Evolutionary conservation across 2,113 vertebrate genomes (phyloP).

Genomic region (Myotis yumanensis): DNA sequence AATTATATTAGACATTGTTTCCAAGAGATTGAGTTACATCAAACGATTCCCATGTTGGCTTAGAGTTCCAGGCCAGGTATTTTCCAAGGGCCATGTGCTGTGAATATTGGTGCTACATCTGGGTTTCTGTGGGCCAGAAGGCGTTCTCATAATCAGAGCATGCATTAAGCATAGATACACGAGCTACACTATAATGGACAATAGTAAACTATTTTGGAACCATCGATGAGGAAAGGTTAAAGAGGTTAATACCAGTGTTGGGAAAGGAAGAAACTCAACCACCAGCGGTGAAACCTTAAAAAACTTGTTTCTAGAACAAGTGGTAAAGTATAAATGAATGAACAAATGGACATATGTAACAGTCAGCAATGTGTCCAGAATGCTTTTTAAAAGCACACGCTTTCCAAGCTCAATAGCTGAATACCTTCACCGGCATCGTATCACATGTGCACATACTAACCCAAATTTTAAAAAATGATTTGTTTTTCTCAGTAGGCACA

Average conservation of each 20-base stretch:
- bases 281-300: not conserved
- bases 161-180: not conserved
- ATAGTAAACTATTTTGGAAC: slow-evolving; percentile 34
- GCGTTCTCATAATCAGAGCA: not conserved
- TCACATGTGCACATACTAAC: not conserved
- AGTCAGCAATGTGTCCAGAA: not conserved
- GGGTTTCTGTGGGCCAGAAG: not conserved
- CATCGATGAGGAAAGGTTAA: slow-evolving; percentile 1
- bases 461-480: not conserved
- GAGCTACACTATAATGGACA: not conserved
- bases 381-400: not conserved
- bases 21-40: slow-evolving; percentile 63
- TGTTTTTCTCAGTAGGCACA: slow-evolving; percentile 1
- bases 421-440: not conserved
- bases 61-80: slow-evolving; percentile 41
- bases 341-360: not conserved
- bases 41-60: slow-evolving; percentile 59
- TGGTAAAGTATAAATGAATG: slow-evolving; percentile 4
- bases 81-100: not conserved
- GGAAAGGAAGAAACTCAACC: slow-evolving; percentile 21
- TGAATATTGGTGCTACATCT: slow-evolving; percentile 28
- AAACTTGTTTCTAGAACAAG: slow-evolving; percentile 15
- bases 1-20: slow-evolving; percentile 52
- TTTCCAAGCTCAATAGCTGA: not conserved
- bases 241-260: not conserved